Percentiles rank a stretch among this genome's conserved stretches.
phyloP scores from a whole-genome alignment of 2,888 invertebrate genomes.

The Parnassius smintheus region DNA sequence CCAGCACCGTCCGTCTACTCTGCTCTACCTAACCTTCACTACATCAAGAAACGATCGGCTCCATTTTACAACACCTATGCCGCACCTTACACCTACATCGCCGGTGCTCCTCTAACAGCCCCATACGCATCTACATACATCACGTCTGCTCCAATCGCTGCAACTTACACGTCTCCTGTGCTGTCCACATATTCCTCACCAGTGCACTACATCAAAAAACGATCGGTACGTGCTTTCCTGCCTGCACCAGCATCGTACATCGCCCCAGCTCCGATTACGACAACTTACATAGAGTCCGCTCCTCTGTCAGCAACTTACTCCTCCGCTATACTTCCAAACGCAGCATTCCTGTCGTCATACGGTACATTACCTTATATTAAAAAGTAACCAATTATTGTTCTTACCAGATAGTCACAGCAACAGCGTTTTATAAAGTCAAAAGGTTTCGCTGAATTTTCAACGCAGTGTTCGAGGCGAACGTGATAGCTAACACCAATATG shows the following conservation, averaged over 20 bases:
- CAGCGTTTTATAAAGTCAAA: too few species aligned
- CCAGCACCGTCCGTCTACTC: constrained; percentile 37
- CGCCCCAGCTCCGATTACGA: constrained; percentile 10
- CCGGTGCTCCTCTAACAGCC: constrained; percentile 30
- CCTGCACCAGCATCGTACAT: constrained; percentile 1
- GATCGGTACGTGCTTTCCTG: constrained; percentile 6
- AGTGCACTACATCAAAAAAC: constrained; percentile 25
- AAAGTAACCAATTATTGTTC: too few species aligned
- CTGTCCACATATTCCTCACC: constrained; percentile 17
- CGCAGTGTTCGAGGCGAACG: too few species aligned
- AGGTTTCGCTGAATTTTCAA: too few species aligned
- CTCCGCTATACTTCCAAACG: constrained; percentile 1
- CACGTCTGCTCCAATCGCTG: constrained; percentile 6
- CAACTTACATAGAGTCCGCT: constrained; percentile 6
- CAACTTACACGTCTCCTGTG: constrained; percentile 18
- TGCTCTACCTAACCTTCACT: constrained; percentile 36
- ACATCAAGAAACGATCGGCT: constrained; percentile 55
- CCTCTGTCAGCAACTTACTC: constrained; percentile 12
- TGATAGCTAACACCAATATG: too few species aligned
- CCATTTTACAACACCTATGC: constrained; percentile 14
- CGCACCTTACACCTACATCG: constrained; percentile 33
- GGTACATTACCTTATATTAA: too few species aligned
- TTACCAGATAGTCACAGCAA: too few species aligned
- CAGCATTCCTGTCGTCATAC: not conserved
- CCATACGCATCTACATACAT: constrained; percentile 11